Base-by-base conservation (phyloP, 2,888 invertebrate species). In the Trilocha varians region DNA sequence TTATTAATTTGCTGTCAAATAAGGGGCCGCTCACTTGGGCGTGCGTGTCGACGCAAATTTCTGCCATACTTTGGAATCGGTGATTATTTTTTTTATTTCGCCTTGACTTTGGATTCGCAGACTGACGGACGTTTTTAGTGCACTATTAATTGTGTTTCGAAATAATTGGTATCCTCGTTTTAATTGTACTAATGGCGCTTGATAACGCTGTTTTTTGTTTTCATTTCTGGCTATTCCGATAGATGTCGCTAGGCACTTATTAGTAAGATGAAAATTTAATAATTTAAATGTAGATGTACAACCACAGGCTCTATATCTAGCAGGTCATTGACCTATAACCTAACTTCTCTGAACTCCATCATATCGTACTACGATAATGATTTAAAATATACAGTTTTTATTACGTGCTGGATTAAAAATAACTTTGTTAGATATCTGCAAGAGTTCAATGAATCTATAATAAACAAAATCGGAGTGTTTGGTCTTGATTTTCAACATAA, bases 1-100 rank as follows among this genome's bases (percentile, higher is more conserved):
- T 83, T 84, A 85, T 85, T 85, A 84, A 84, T 84, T 85, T 83
- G 82, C 85, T 84, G 85, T 85, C 84, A 85, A 84, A 84, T 85
- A 84, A 84, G 83, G 82, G 84, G 85, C 84, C 83, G 84, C 83
- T 78, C 78, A 70, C 78, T 79, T 79, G 82, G 83, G 84, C 83
- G 84, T 84, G 83, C 83, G 84, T 83, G 84, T 78, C 77, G 75
- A 78, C 74, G 82, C 82, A 76, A 84, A 84, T 83, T 78, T 85
- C 83, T 84, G 79, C 83, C 82, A 83, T 84, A 82, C 82, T 83
- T 80, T 57, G 80, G 73, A 79, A 84, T 83, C 76, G 73, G 75
- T 75, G 82, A 80, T 83, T 80, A 78, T 80, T 79, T 82, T 67
- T 80, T 79, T 82, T 77, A 78, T 82, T 77, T 73, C 75, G 69